These are phyloP conservation scores for Pristionchus maxplancki DNA, from an alignment of 2,888 invertebrate species.

Conservation along the genomic window DNA sequence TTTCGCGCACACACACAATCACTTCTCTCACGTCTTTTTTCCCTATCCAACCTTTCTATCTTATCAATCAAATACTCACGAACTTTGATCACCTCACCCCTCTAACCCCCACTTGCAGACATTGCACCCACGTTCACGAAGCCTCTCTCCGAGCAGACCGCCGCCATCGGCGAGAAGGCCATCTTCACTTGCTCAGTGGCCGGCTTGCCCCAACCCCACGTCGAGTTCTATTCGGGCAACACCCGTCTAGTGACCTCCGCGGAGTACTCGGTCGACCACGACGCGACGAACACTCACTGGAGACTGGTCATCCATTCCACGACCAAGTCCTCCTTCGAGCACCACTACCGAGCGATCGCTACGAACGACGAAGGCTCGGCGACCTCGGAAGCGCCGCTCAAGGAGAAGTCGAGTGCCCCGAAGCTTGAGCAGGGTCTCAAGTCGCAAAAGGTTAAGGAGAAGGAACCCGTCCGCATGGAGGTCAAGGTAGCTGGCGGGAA, in stretches of 20 bases:
- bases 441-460: constrained; percentile 84
- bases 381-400: constrained; percentile 55
- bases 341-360: constrained; percentile 82
- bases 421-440: constrained; percentile 85
- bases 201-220: constrained; percentile 74
- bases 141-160: constrained; percentile 67
- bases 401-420: constrained; percentile 53
- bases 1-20: neutral
- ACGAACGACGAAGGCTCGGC: constrained; percentile 80
- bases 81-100: constrained; percentile 32
- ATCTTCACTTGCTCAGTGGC: constrained; percentile 75
- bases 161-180: constrained; percentile 72
- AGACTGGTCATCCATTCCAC: constrained; percentile 79
- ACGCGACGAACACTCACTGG: constrained; percentile 75
- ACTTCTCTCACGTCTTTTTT: neutral
- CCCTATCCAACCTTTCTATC: neutral
- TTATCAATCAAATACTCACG: neutral
- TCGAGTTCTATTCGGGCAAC: constrained; percentile 72
- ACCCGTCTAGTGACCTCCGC: constrained; percentile 61
- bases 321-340: constrained; percentile 80
- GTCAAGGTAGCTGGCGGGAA: constrained; percentile 87
- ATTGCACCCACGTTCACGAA: constrained; percentile 75
- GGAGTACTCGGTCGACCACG: constrained; percentile 71
- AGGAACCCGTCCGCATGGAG: constrained; percentile 87
- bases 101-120: constrained; percentile 65